Percentiles rank a stretch among this genome's conserved stretches.
These are phyloP conservation scores for Coccyzus lansbergi DNA, from an alignment of 2,797 vertebrate genomes.

Conservation along the genomic window DNA sequence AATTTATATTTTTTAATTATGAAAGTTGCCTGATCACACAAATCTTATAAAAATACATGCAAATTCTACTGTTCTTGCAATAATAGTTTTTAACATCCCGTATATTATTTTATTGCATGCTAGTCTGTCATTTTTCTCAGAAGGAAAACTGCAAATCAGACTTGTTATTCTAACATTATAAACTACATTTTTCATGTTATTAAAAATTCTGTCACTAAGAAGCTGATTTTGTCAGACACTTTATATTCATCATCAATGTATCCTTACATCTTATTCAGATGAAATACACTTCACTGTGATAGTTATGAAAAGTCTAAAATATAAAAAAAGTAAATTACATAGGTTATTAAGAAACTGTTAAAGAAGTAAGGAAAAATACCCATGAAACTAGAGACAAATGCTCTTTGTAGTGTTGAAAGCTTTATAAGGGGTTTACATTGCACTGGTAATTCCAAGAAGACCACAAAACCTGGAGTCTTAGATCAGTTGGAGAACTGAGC, in stretches of 20 bases:
- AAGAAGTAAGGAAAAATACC: not conserved
- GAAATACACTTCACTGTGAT: not conserved
- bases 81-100: not conserved
- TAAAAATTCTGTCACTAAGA: not conserved
- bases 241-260: not conserved
- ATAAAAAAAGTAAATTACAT: not conserved
- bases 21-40: not conserved
- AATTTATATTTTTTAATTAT: too few relatives aligned
- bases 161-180: not conserved
- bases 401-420: not conserved
- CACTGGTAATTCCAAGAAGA: not conserved
- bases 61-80: not conserved
- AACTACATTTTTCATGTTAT: not conserved
- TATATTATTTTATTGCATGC: not conserved
- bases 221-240: not conserved
- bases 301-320: not conserved
- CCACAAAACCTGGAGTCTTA: not conserved
- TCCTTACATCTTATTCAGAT: not conserved
- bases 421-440: not conserved
- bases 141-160: not conserved
- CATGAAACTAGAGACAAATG: not conserved
- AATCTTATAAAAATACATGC: not conserved
- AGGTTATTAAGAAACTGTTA: not conserved
- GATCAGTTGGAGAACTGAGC: not conserved
- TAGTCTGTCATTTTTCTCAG: not conserved